Conservation (phyloP, 2,888 invertebrate species). For the Chrysomela aeneicollis region DNA sequence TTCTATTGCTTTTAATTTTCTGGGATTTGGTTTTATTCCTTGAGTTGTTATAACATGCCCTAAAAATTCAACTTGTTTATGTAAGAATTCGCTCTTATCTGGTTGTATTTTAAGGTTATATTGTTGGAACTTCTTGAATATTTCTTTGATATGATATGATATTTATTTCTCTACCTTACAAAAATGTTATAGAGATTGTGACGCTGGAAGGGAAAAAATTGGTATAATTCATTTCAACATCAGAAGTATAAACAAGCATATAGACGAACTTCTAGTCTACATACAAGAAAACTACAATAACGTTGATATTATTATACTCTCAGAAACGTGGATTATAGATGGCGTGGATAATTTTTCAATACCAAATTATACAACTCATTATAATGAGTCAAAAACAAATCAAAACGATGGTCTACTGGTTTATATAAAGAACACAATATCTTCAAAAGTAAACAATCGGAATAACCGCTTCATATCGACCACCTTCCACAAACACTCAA, state of each 20-base stretch:
- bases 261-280: conserved; percentile 5
- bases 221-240: not conserved
- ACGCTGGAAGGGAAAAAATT: conserved; percentile 2
- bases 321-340: conserved; percentile 9
- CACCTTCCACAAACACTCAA: conserved; percentile 9
- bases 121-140: conserved; percentile 1
- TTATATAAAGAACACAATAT: conserved; percentile 3
- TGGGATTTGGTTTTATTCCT: too few species aligned
- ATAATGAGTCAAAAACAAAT: conserved; percentile 16
- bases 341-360: conserved; percentile 6
- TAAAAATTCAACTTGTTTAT: too few species aligned
- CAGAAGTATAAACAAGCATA: conserved; percentile 7
- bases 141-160: not conserved
- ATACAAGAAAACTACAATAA: conserved; percentile 1
- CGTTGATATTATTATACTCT: conserved; percentile 7
- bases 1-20: too few species aligned
- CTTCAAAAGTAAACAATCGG: conserved; percentile 15
- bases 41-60: too few species aligned
- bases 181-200: conserved; percentile 4
- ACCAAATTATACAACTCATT: conserved; percentile 4
- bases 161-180: conserved; percentile 3
- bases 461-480: conserved; percentile 8
- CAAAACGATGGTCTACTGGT: conserved; percentile 10
- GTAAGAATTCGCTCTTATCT: too few species aligned
- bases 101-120: too few species aligned